Conservation (phyloP, 2,888 invertebrate species). For the Tuberolachnus salignus region DNA sequence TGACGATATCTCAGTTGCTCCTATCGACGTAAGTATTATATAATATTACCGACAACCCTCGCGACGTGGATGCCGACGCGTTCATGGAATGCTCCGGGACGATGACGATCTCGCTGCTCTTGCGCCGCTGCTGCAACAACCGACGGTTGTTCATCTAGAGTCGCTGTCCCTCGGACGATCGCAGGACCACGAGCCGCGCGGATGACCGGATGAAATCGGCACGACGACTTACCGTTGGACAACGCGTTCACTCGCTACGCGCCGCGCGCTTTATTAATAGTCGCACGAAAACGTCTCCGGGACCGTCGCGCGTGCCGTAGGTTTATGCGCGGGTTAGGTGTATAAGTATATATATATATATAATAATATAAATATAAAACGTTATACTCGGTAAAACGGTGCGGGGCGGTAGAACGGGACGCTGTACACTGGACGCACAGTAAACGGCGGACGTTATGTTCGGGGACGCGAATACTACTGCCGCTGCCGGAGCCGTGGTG, state of each 20-base stretch:
- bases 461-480: constrained; percentile 29
- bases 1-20: background rate
- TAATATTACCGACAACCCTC: background rate
- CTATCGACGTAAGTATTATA: background rate
- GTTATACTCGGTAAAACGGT: no score
- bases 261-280: background rate
- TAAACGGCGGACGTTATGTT: constrained; percentile 40
- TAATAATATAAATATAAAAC: no score
- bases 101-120: background rate
- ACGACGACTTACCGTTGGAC: background rate
- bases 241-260: background rate
- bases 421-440: no score
- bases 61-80: background rate
- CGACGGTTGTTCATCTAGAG: constrained; percentile 35
- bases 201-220: background rate
- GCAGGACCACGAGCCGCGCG: background rate
- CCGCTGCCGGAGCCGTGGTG: background rate
- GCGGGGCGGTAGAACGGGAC: no score
- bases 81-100: constrained; percentile 10
- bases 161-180: constrained; percentile 12
- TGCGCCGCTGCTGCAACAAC: constrained; percentile 15
- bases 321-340: no score
- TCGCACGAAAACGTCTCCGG: no score
- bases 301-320: background rate
- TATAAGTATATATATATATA: no score